These are phyloP conservation scores for Trissonchulus latispiculum DNA, from an alignment of 2,888 invertebrate genomes.

Conservation along the genomic window DNA sequence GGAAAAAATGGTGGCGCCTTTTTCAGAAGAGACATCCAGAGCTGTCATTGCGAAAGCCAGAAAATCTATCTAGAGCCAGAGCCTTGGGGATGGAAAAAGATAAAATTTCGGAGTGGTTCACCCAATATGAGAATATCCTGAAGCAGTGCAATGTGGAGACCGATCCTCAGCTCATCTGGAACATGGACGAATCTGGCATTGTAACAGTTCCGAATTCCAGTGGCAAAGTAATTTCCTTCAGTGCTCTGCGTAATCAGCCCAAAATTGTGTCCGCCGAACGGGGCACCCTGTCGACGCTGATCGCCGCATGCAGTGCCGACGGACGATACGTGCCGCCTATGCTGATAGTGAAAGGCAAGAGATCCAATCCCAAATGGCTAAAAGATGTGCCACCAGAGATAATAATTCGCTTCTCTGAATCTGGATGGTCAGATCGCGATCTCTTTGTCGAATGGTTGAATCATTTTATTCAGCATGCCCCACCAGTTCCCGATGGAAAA, in stretches of 20 bases:
- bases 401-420: not conserved
- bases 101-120: constrained; percentile 3
- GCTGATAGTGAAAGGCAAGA: not conserved
- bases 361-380: not conserved
- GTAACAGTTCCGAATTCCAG: constrained; percentile 1
- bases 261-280: not conserved
- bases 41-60: constrained; percentile 1
- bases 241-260: not conserved
- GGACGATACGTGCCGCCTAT: constrained; percentile 1
- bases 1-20: constrained; percentile 2
- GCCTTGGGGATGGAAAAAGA: not conserved
- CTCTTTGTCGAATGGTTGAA: not conserved
- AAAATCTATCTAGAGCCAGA: not conserved
- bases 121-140: not conserved
- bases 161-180: not conserved
- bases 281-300: constrained; percentile 1
- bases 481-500: constrained; percentile 4
- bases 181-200: constrained; percentile 11
- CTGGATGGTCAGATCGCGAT: not conserved
- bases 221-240: not conserved
- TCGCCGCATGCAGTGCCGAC: constrained; percentile 5
- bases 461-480: not conserved
- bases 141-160: not conserved
- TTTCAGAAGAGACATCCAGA: not conserved
- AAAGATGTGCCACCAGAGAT: not conserved